These are phyloP conservation scores for Carettochelys insculpta DNA, from an alignment of 2,113 vertebrate genomes.

Conservation along the genomic window DNA sequence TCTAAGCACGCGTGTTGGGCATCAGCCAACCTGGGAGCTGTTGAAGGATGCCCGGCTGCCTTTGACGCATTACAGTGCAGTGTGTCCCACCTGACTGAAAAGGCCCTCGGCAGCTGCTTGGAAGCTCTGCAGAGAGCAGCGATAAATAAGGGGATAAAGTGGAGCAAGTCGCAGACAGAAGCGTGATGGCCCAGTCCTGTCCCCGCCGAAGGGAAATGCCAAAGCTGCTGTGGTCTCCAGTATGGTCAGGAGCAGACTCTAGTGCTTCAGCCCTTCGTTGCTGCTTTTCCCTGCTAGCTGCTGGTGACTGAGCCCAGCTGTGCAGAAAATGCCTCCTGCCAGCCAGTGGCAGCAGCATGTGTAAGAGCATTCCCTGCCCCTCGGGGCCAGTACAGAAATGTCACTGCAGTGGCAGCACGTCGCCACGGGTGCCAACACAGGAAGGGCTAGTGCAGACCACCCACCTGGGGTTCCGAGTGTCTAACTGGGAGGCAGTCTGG, in stretches of 20 bases:
- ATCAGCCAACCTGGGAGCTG: background rate
- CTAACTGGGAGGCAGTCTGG: too few species aligned
- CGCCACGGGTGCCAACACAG: background rate
- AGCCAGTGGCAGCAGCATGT: background rate
- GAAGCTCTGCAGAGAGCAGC: background rate
- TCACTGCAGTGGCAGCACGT: background rate
- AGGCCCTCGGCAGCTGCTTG: background rate
- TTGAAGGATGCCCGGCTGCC: background rate
- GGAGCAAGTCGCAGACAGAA: too few species aligned
- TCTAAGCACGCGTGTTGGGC: background rate
- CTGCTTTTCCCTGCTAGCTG: background rate
- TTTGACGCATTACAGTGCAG: background rate
- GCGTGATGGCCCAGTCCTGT: background rate
- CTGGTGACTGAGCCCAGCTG: background rate
- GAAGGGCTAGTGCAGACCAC: background rate
- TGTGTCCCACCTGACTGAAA: background rate
- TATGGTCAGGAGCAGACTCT: background rate
- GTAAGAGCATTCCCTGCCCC: background rate
- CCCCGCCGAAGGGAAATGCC: constrained; percentile 8
- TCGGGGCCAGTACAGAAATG: too few species aligned
- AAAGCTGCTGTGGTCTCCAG: background rate
- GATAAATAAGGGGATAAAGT: too few species aligned
- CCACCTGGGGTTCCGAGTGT: too few species aligned
- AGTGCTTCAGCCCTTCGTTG: background rate
- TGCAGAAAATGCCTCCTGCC: background rate